A percentile compares a stretch with the other conserved stretches of the same genome.
Evolutionary conservation across 2,888 invertebrate genomes (phyloP).

Genomic region (Drosophila limbata): DNA sequence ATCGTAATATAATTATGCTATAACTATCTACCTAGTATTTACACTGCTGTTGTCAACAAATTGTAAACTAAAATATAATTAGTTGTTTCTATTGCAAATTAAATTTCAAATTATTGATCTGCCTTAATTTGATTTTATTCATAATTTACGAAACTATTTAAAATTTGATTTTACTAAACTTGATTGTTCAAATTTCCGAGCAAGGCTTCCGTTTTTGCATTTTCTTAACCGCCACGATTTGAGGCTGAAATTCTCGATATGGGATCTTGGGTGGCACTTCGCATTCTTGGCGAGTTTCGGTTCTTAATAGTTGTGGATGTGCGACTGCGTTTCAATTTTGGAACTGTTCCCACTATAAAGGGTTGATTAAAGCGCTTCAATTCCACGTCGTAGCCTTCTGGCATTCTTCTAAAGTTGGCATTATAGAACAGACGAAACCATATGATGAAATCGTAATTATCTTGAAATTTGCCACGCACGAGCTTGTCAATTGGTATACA

Average conservation of each 20-base stretch:
- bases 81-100: constrained; percentile 59
- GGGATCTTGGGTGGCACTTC: not conserved
- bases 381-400: constrained; percentile 9
- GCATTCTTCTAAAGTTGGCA: constrained; percentile 30
- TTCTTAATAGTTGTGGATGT: not conserved
- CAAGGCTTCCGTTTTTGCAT: not conserved
- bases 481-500: constrained; percentile 30
- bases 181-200: not conserved
- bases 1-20: constrained; percentile 50
- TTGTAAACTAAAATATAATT: constrained; percentile 53
- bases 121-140: not conserved
- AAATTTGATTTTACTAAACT: not conserved
- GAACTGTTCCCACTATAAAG: not conserved
- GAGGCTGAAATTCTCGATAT: not conserved
- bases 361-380: constrained; percentile 5
- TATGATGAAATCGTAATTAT: constrained; percentile 45
- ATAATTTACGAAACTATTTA: not conserved
- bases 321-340: not conserved
- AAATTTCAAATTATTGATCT: not conserved
- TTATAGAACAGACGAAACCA: constrained; percentile 47
- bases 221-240: not conserved
- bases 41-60: constrained; percentile 41
- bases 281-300: too few relatives aligned
- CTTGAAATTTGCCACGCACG: constrained; percentile 29
- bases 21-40: constrained; percentile 63